Evolutionary conservation across 2,113 vertebrate genomes (phyloP).

Genomic region (Burhinus bistriatus): DNA sequence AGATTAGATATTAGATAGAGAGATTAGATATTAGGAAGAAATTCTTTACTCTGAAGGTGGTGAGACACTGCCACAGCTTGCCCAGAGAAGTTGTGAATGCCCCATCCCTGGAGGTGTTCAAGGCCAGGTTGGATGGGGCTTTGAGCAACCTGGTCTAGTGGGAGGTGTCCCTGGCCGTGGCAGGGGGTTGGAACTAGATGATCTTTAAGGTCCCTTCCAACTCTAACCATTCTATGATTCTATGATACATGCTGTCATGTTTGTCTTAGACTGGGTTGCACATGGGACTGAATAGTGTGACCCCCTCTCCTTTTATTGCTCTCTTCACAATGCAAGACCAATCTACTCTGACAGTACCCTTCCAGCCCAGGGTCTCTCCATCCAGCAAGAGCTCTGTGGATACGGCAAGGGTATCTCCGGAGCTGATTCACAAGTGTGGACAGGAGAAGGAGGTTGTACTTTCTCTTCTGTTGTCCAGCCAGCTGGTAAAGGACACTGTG

Average conservation of each 20-base stretch:
- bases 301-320: neutral
- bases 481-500: neutral
- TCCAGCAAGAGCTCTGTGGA: neutral
- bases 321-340: neutral
- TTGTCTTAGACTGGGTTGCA: neutral
- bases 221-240: neutral
- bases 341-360: neutral
- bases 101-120: neutral
- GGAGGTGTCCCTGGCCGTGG: neutral
- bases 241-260: neutral
- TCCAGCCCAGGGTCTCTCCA: neutral
- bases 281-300: neutral
- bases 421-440: neutral
- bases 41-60: neutral
- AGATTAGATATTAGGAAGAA: neutral
- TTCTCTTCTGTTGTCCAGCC: neutral
- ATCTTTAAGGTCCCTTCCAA: neutral
- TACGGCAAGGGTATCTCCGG: neutral
- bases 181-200: neutral
- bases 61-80: neutral
- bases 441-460: neutral
- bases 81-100: neutral
- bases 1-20: neutral
- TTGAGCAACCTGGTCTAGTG: neutral
- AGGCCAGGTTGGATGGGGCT: neutral